Percentiles rank a stretch among this genome's conserved stretches.
Evolutionary conservation across 2,113 vertebrate species (phyloP).

Genomic region (Etia nguti): DNA sequence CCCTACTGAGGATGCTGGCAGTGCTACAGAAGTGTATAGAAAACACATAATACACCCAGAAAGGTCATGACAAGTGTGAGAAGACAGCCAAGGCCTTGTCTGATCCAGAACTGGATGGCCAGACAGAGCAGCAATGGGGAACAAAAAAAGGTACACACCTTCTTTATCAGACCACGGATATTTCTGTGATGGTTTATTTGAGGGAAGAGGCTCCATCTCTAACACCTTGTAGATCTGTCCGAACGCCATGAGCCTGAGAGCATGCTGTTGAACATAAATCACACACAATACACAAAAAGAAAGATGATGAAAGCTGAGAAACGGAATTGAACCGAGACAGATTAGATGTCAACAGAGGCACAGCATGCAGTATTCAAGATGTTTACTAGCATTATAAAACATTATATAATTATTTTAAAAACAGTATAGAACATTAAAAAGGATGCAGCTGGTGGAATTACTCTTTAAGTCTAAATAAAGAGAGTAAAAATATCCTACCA

Average conservation of each 20-base stretch:
- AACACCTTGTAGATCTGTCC: slow-evolving; percentile 98
- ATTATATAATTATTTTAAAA: background rate
- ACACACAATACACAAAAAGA: slow-evolving; percentile 1
- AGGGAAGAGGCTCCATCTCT: slow-evolving; percentile 97
- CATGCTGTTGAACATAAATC: slow-evolving; percentile 76
- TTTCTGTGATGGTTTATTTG: slow-evolving; percentile 95
- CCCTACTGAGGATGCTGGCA: background rate
- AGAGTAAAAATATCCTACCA: background rate
- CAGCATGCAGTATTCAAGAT: background rate
- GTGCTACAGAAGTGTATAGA: background rate
- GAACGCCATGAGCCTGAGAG: slow-evolving; percentile 93
- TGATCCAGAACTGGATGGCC: background rate
- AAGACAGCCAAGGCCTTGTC: background rate
- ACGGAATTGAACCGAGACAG: background rate
- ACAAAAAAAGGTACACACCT: slow-evolving; percentile 67
- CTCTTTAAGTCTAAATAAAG: background rate
- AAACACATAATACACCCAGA: background rate
- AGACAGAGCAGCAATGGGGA: background rate
- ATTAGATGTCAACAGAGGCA: background rate
- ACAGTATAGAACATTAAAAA: background rate
- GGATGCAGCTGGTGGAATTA: background rate
- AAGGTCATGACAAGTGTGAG: slow-evolving; percentile 4
- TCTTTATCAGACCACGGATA: slow-evolving; percentile 97
- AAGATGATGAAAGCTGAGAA: background rate
- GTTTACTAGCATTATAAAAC: background rate